Conservation (phyloP, 2,888 invertebrate species). For the Amiota communis region DNA sequence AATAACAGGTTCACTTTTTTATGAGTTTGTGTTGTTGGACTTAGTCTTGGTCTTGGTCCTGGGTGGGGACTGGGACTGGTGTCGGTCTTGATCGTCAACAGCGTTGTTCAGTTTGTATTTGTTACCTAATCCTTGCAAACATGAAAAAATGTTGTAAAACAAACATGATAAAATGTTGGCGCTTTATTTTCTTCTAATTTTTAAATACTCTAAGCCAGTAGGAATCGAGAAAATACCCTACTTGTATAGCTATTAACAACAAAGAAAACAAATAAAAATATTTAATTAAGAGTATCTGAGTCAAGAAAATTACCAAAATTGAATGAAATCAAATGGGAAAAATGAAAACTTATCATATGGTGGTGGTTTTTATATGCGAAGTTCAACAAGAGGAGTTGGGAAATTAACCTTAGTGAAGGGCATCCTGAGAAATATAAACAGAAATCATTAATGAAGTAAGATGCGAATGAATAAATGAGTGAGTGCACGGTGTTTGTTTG, state of each 20-base stretch:
- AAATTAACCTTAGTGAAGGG: neutral
- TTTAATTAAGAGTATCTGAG: too few relatives aligned
- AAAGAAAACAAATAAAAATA: too few relatives aligned
- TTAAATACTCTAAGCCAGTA: neutral
- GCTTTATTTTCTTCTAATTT: neutral
- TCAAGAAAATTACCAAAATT: too few relatives aligned
- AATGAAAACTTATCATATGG: too few relatives aligned
- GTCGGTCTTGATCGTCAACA: constrained; percentile 26
- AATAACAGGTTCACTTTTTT: constrained; percentile 48
- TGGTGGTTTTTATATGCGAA: too few relatives aligned
- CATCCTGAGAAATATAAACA: neutral
- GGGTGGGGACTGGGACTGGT: neutral
- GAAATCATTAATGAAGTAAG: constrained; percentile 6
- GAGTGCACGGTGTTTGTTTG: too few relatives aligned
- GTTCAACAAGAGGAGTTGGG: too few relatives aligned
- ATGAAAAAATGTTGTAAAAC: constrained; percentile 65
- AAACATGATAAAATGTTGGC: constrained; percentile 46
- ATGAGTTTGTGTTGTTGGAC: constrained; percentile 50
- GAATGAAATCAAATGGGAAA: too few relatives aligned
- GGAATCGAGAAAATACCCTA: neutral
- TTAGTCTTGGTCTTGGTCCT: neutral
- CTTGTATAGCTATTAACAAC: too few relatives aligned
- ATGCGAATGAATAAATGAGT: too few relatives aligned
- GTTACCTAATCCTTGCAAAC: constrained; percentile 64
- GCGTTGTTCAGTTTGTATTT: constrained; percentile 52